Evolutionary conservation across 2,797 vertebrate species (phyloP).

Genomic region (Tapirus indicus): DNA sequence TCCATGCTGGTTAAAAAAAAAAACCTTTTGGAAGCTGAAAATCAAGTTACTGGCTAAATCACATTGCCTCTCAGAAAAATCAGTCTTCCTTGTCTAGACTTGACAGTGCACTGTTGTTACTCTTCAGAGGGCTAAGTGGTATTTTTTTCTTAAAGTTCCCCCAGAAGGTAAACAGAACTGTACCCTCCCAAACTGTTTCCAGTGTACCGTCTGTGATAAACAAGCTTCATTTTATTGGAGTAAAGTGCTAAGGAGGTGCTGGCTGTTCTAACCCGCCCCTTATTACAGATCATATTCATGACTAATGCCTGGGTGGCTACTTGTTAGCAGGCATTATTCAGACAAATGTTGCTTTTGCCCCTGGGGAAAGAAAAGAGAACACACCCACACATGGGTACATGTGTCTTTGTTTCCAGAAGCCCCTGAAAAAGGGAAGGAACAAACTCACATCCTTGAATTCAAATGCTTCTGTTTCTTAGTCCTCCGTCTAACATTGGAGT

Average conservation of each 20-base stretch:
- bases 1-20: background rate
- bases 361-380: slow-evolving; percentile 18
- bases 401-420: slow-evolving; percentile 59
- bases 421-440: slow-evolving; percentile 43
- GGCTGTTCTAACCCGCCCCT: background rate
- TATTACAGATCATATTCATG: slow-evolving; percentile 70
- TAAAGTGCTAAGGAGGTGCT: background rate
- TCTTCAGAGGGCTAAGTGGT: background rate
- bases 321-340: slow-evolving; percentile 43
- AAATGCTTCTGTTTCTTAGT: background rate
- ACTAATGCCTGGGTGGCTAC: slow-evolving; percentile 75
- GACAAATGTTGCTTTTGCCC: slow-evolving; percentile 54
- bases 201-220: slow-evolving; percentile 24
- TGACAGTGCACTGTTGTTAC: background rate
- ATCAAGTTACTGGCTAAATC: background rate
- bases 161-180: slow-evolving; percentile 31
- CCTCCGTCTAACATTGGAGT: background rate
- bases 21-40: background rate
- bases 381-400: background rate
- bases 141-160: background rate
- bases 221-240: slow-evolving; percentile 47
- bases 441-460: slow-evolving; percentile 74
- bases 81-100: background rate
- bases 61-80: background rate
- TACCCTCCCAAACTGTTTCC: background rate